Evolutionary conservation across 1,140 invertebrate species (phyloP).

Genomic region (Diplogasteroides magnus): DNA sequence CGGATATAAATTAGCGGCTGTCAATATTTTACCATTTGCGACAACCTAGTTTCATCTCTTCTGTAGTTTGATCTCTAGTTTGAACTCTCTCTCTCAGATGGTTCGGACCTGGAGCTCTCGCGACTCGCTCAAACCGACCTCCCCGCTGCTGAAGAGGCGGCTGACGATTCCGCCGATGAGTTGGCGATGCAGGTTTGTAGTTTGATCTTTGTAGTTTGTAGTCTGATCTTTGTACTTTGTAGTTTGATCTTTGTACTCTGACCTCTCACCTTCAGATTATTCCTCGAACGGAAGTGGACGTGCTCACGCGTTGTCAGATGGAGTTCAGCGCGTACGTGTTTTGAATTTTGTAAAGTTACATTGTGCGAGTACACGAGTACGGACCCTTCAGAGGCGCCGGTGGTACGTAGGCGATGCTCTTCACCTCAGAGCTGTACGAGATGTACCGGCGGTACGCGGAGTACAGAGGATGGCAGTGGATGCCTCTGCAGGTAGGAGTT

Average conservation of each 20-base stretch:
- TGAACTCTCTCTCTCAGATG: slow-evolving; percentile 8
- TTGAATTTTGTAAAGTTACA: too few species aligned
- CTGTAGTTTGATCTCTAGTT: too few species aligned
- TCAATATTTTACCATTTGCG: too few species aligned
- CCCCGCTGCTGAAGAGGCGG: slow-evolving; percentile 14
- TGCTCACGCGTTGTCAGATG: slow-evolving; percentile 40
- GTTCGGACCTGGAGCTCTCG: slow-evolving; percentile 12
- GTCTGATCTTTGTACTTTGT: too few species aligned
- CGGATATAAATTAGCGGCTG: too few species aligned
- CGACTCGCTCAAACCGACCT: slow-evolving; percentile 16
- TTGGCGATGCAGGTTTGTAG: slow-evolving; percentile 2
- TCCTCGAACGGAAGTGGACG: slow-evolving; percentile 30
- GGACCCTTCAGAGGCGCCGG: slow-evolving; percentile 72
- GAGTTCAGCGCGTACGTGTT: slow-evolving; percentile 41
- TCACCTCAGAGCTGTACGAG: slow-evolving; percentile 75
- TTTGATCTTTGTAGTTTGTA: not conserved
- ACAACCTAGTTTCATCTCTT: too few species aligned
- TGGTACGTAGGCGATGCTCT: slow-evolving; percentile 91
- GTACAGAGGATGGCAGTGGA: slow-evolving; percentile 52
- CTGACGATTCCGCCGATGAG: slow-evolving; percentile 23
- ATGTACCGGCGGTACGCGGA: slow-evolving; percentile 77
- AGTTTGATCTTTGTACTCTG: slow-evolving; percentile 17
- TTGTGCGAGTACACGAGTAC: too few species aligned
- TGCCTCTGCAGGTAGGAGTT: slow-evolving; percentile 4
- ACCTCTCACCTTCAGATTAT: slow-evolving; percentile 30